phyloP scores from a whole-genome alignment of 2,113 vertebrate genomes.

The Syngnathus scovelli region DNA sequence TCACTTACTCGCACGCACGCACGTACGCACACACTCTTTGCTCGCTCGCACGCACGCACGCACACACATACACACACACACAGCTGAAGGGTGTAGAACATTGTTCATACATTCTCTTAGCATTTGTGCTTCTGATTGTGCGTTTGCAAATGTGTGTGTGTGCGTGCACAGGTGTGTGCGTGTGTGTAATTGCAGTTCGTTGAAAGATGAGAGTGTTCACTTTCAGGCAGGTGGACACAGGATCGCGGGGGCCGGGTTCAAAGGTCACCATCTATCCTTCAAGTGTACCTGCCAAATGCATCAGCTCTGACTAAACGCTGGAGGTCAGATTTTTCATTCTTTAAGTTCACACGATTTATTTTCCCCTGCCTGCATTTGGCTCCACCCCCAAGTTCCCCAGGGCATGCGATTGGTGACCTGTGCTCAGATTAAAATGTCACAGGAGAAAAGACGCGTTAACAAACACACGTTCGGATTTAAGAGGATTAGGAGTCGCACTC shows the following conservation, averaged over 20 bases:
- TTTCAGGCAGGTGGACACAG: slow-evolving; percentile 40
- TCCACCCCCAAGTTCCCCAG: background rate
- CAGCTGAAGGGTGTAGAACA: too few species aligned
- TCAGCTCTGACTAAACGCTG: background rate
- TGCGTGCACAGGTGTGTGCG: slow-evolving; percentile 1
- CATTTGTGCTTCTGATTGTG: background rate
- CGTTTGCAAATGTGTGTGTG: slow-evolving; percentile 9
- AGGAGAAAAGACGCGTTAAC: slow-evolving; percentile 33
- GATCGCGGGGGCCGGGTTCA: slow-evolving; percentile 22
- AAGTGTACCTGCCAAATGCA: slow-evolving; percentile 5
- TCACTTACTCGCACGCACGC: slow-evolving; percentile 14
- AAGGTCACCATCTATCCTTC: slow-evolving; percentile 39
- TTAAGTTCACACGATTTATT: background rate
- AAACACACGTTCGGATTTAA: slow-evolving; percentile 5
- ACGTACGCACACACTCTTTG: slow-evolving; percentile 1
- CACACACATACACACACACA: slow-evolving; percentile 13
- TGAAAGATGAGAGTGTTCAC: slow-evolving; percentile 55
- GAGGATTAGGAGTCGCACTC: slow-evolving; percentile 26
- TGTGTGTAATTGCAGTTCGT: slow-evolving; percentile 50
- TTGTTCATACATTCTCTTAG: too few species aligned
- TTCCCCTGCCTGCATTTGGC: background rate
- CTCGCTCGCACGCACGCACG: slow-evolving; percentile 1
- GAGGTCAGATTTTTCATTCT: slow-evolving; percentile 1
- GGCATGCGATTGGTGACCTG: background rate
- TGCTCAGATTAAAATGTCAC: slow-evolving; percentile 35